phyloP scores from a whole-genome alignment of 1,140 invertebrate species.

The Diprion similis region DNA sequence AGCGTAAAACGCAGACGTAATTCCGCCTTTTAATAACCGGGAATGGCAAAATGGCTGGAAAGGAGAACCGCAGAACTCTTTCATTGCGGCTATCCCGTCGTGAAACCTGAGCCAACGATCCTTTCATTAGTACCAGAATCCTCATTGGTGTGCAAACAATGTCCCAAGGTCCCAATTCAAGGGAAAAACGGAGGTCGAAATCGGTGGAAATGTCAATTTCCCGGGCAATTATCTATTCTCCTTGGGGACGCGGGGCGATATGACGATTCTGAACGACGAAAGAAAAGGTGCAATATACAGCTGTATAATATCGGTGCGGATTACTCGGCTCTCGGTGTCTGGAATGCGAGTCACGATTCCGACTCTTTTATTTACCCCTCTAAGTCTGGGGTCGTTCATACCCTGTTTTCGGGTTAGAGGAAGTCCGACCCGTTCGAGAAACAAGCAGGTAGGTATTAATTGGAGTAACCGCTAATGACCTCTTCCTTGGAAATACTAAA shows the following conservation, averaged over 20 bases:
- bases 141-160: neutral
- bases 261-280: neutral
- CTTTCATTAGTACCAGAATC: neutral
- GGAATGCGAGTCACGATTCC: neutral
- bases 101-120: neutral
- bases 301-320: neutral
- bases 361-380: neutral
- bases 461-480: neutral
- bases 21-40: neutral
- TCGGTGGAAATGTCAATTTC: neutral
- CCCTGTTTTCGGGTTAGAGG: neutral
- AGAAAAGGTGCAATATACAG: neutral
- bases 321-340: neutral
- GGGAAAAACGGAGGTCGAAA: neutral
- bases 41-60: neutral
- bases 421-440: neutral
- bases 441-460: neutral
- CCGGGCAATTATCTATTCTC: constrained; percentile 7
- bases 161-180: neutral
- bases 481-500: constrained; percentile 3
- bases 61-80: neutral
- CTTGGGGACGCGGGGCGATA: neutral
- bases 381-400: neutral
- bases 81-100: neutral
- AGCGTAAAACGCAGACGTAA: no score